Evolutionary conservation across 2,797 vertebrate species (phyloP).

Genomic region (Neosilurus hyrtlii): DNA sequence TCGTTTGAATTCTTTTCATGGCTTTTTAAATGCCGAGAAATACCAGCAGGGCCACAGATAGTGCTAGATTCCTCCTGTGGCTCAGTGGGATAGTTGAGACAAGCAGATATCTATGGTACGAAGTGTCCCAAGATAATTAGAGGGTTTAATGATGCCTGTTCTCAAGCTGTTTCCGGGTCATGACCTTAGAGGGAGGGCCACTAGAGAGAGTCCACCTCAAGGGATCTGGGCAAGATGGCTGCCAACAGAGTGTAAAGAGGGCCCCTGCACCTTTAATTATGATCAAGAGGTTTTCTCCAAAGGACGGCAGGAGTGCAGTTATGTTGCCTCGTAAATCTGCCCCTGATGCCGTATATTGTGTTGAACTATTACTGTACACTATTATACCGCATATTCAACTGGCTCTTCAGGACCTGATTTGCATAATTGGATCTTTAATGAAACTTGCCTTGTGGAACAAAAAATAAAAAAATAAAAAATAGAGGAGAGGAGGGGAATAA

Average conservation of each 20-base stretch:
- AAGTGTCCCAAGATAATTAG: constrained; percentile 50
- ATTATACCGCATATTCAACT: constrained; percentile 84
- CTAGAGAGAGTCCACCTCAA: constrained; percentile 62
- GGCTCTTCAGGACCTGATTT: constrained; percentile 87
- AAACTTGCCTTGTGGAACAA: constrained; percentile 89
- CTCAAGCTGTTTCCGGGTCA: constrained; percentile 54
- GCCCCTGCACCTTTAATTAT: constrained; percentile 93
- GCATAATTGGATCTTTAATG: constrained; percentile 95
- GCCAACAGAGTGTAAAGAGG: constrained; percentile 72
- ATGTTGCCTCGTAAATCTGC: constrained; percentile 90
- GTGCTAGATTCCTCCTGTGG: constrained; percentile 66
- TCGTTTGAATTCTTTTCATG: constrained; percentile 68
- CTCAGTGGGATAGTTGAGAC: constrained; percentile 45
- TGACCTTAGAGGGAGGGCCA: constrained; percentile 45
- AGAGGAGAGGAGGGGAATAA: constrained; percentile 60
- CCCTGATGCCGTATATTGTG: constrained; percentile 82
- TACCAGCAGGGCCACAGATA: constrained; percentile 63
- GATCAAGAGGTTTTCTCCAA: constrained; percentile 88
- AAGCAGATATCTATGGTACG: constrained; percentile 47
- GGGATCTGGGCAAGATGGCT: constrained; percentile 72
- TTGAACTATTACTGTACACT: constrained; percentile 87
- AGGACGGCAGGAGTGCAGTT: constrained; percentile 85
- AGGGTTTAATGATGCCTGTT: constrained; percentile 51
- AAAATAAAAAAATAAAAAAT: constrained; percentile 65
- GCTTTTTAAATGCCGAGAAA: constrained; percentile 69